Conservation (phyloP, 2,113 vertebrate species). For the Oceanites oceanicus region DNA sequence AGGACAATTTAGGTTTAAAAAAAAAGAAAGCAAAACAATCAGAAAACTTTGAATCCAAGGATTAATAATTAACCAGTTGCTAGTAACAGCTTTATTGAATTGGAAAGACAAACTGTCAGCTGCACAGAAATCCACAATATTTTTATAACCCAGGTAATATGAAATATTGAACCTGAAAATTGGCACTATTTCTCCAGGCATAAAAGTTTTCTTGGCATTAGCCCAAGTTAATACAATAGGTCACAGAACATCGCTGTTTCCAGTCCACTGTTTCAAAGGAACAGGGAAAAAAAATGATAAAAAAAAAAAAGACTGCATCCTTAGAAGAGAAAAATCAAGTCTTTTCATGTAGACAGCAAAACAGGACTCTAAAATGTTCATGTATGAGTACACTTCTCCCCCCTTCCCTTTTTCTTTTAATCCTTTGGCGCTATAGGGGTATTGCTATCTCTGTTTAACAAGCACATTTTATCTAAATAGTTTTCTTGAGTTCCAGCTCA, state of each 20-base stretch:
- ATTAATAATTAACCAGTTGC: slow-evolving; percentile 38
- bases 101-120: neutral
- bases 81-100: neutral
- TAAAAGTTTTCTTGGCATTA: slow-evolving; percentile 25
- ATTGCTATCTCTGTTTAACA: neutral
- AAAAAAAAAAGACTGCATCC: neutral
- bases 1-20: neutral
- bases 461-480: neutral
- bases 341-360: neutral
- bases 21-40: neutral
- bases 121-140: neutral
- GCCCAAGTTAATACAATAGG: slow-evolving; percentile 24
- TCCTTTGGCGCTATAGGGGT: neutral
- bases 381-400: neutral
- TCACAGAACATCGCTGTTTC: neutral
- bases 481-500: neutral
- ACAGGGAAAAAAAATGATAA: neutral
- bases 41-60: neutral
- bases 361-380: neutral
- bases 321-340: neutral
- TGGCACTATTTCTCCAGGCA: slow-evolving; percentile 6
- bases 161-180: slow-evolving; percentile 42
- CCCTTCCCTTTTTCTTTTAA: neutral
- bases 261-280: neutral
- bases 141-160: neutral